phyloP scores from a whole-genome alignment of 2,888 invertebrate genomes.

The Orchestes rusci region DNA sequence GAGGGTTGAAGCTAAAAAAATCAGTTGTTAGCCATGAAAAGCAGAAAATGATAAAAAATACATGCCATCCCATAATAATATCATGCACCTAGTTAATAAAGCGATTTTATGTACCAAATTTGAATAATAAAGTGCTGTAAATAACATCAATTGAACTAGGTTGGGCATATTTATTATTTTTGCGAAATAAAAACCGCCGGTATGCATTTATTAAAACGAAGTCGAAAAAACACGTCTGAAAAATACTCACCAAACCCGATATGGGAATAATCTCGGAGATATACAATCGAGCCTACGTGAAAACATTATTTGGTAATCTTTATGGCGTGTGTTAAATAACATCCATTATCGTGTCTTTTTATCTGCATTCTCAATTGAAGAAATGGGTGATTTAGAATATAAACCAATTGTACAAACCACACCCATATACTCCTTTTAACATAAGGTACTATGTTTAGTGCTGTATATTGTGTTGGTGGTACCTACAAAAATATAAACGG shows the following conservation, averaged over 20 bases:
- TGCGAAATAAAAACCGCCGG: too few species aligned
- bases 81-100: too few species aligned
- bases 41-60: too few species aligned
- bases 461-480: conserved; percentile 26
- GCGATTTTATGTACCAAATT: too few species aligned
- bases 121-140: too few species aligned
- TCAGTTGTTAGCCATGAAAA: too few species aligned
- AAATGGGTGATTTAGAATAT: conserved; percentile 20
- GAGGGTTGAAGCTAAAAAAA: too few species aligned
- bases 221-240: too few species aligned
- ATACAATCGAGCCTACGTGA: conserved; percentile 12
- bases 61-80: too few species aligned
- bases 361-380: conserved; percentile 23
- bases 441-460: conserved; percentile 23
- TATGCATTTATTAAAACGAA: too few species aligned
- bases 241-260: neutral
- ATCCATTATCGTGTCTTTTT: conserved; percentile 23
- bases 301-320: conserved; percentile 23
- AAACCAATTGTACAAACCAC: conserved; percentile 18
- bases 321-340: conserved; percentile 21
- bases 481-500: conserved; percentile 29
- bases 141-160: too few species aligned
- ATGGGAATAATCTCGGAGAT: neutral
- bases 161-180: too few species aligned
- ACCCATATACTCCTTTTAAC: conserved; percentile 22